phyloP scores from a whole-genome alignment of 2,113 vertebrate species.

The Azemiops feae region DNA sequence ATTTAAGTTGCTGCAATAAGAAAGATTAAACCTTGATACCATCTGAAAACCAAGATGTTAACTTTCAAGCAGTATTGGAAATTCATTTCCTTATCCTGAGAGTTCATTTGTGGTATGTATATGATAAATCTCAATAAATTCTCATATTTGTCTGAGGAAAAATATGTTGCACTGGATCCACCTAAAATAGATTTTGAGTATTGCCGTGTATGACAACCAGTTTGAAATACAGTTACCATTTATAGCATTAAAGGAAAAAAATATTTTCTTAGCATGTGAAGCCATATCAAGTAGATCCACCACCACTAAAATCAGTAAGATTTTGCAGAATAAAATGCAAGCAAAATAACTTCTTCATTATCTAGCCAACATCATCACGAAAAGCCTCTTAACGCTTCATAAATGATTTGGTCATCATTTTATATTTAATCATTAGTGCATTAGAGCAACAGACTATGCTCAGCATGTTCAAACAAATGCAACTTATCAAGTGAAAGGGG shows the following conservation, averaged over 20 bases:
- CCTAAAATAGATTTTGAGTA: slow-evolving; percentile 2
- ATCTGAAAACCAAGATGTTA: slow-evolving; percentile 57
- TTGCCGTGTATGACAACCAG: slow-evolving; percentile 38
- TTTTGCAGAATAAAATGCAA: slow-evolving; percentile 15
- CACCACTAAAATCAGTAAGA: neutral
- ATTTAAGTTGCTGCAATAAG: slow-evolving; percentile 39
- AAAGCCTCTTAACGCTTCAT: neutral
- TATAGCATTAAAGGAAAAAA: neutral
- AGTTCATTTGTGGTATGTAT: slow-evolving; percentile 52
- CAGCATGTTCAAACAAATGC: slow-evolving; percentile 1
- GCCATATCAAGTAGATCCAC: neutral
- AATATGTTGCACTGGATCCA: neutral
- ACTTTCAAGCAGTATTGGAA: slow-evolving; percentile 51
- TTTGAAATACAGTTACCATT: slow-evolving; percentile 11
- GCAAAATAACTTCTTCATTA: slow-evolving; percentile 15
- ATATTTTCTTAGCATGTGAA: neutral
- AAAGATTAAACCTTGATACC: slow-evolving; percentile 56
- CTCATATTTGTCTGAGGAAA: slow-evolving; percentile 8
- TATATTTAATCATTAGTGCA: slow-evolving; percentile 20
- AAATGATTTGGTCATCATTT: neutral
- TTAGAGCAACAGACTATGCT: slow-evolving; percentile 29
- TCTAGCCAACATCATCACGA: neutral
- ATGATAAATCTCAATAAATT: slow-evolving; percentile 57
- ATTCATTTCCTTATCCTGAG: slow-evolving; percentile 48
- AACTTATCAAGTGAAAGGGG: neutral